phyloP scores from a whole-genome alignment of 2,797 vertebrate species.

The Merluccius polli region DNA sequence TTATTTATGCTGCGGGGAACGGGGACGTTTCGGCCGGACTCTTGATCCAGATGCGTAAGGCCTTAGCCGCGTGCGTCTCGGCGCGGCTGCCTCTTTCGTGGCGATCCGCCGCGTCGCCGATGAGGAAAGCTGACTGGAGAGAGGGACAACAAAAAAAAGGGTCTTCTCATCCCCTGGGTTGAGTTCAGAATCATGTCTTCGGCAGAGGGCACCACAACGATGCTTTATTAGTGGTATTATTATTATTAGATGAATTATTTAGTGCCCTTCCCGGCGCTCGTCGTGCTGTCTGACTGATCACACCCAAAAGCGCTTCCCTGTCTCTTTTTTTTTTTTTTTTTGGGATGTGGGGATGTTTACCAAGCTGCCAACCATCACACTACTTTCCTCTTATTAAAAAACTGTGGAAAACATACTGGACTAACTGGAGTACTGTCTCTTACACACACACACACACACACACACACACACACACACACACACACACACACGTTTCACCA shows the following conservation, averaged over 20 bases:
- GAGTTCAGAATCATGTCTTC: constrained; percentile 22
- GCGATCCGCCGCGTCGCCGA: neutral
- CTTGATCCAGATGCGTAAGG: too few species aligned
- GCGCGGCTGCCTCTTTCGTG: neutral
- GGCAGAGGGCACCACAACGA: constrained; percentile 54
- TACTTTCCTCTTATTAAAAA: too few species aligned
- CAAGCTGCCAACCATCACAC: too few species aligned
- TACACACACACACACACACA: too few species aligned
- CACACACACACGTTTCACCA: too few species aligned
- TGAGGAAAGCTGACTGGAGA: neutral
- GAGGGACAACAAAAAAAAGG: neutral
- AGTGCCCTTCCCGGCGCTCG: neutral
- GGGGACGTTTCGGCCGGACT: too few species aligned
- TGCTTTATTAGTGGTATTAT: constrained; percentile 43
- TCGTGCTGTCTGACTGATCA: neutral
- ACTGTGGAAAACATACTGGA: too few species aligned
- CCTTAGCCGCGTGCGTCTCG: too few species aligned
- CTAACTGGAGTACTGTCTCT: too few species aligned
- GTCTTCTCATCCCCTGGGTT: constrained; percentile 10
- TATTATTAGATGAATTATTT: constrained; percentile 54
- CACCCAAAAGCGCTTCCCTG: neutral
- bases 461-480: too few species aligned
- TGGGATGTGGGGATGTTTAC: too few species aligned
- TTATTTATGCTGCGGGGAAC: constrained; percentile 40
- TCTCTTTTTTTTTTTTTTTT: too few species aligned